Base-by-base conservation (phyloP, 2,888 invertebrate genomes). In the Dicyrtoma fusca region DNA sequence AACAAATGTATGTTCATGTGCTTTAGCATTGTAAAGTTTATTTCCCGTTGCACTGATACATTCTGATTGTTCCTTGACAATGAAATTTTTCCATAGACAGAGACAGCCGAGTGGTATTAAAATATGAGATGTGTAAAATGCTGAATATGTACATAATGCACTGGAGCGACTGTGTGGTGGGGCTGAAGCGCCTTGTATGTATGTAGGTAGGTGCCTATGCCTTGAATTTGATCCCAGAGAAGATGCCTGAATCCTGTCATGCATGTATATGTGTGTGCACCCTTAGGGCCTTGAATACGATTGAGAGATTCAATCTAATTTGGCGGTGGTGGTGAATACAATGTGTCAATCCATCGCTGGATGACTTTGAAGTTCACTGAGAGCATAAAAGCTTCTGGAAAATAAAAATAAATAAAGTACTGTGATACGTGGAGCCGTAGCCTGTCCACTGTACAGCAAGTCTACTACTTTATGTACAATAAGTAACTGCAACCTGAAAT, bases 231-330 rank as follows among this genome's bases (percentile, higher is more conserved):
- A n/a, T n/a, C n/a, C n/a, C n/a, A n/a, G n/a, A n/a, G n/a, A n/a
- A n/a, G n/a, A n/a, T 34, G 34, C 34, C 34, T 34, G 8, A 34
- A 34, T 26, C 13, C 34, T 14, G 11, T 1, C 6, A 25, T 14
- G 53, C 21, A 53, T 21, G 8, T 14, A 53, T 17, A 17, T 19
- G 21, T 17, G 2, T 44, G 61, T 61, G 42, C 42, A 44, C 61
- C 61, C 42, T 3, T 34, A 57, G 53, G 66, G 51, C 66, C 66
- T 66, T 66, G 66, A 66, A 53, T 66, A 66, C 42, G 66, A 66
- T 66, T 66, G 66, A 66, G 53, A 53, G 53, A 55, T 55, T 66
- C 66, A 66, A 66, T 66, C 53, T 66, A 66, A 66, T 66, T 66
- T 65, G 51, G 26, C 51, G 55, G 66, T 66, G 66, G 53, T 66